Evolutionary conservation across 2,113 vertebrate species (phyloP).

Genomic region (Mus musculus): DNA sequence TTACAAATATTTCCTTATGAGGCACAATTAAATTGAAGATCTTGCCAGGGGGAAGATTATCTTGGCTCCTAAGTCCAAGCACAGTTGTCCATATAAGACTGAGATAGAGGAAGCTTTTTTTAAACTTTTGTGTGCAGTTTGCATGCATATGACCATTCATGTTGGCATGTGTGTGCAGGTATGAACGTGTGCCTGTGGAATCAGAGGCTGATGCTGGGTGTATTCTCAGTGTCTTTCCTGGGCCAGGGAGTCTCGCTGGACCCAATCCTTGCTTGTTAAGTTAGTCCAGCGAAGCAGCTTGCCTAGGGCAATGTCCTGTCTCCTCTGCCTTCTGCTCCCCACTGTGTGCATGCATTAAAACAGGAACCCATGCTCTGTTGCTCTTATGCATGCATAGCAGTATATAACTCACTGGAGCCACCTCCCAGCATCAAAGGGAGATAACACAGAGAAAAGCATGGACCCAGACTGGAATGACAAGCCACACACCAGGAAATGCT

Average conservation of each 20-base stretch:
- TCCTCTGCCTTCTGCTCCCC: background rate
- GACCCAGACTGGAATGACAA: background rate
- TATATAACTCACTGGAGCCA: background rate
- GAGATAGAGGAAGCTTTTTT: background rate
- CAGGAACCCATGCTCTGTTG: background rate
- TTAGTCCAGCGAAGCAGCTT: background rate
- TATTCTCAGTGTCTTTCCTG: background rate
- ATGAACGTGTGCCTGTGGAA: background rate
- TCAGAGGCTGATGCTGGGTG: background rate
- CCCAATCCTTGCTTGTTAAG: background rate
- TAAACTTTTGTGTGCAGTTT: background rate
- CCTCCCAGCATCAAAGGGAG: background rate
- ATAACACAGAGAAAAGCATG: background rate
- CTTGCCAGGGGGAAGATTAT: background rate
- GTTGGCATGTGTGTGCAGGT: background rate
- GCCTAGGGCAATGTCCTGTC: background rate
- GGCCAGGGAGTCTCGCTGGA: background rate
- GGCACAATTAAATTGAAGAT: background rate
- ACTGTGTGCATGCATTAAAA: background rate
- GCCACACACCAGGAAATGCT: background rate
- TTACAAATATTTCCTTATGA: background rate
- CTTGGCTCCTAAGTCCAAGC: background rate
- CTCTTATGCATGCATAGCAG: background rate
- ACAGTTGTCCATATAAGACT: background rate
- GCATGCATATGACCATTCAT: background rate